Conservation (phyloP, 2,888 invertebrate species). For the Heteropelma amictum region DNA sequence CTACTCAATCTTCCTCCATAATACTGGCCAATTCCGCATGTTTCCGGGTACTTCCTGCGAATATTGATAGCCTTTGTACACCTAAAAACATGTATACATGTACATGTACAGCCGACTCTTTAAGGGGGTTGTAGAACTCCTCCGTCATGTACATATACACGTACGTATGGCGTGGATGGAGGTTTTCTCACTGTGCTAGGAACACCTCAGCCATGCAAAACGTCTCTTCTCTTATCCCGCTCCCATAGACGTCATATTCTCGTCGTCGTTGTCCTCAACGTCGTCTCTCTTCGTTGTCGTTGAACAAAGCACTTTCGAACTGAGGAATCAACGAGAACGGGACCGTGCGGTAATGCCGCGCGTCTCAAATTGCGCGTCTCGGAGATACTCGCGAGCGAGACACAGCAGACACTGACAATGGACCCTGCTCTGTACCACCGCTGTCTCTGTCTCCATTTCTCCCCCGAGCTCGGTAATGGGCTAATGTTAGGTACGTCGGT, state of each 20-base stretch:
- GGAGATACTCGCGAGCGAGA: constrained; percentile 39
- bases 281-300: constrained; percentile 39
- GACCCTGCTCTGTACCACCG: background rate
- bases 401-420: background rate
- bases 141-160: too few species aligned
- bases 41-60: constrained; percentile 34
- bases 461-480: constrained; percentile 52
- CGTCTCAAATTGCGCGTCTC: constrained; percentile 60
- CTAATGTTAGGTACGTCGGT: constrained; percentile 58
- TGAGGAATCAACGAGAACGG: constrained; percentile 40
- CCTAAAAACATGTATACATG: background rate
- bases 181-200: constrained; percentile 21
- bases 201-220: constrained; percentile 13
- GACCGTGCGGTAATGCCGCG: constrained; percentile 41
- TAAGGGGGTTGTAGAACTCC: too few species aligned
- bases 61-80: too few species aligned
- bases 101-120: background rate
- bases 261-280: too few species aligned
- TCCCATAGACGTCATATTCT: background rate
- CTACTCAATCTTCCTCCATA: constrained; percentile 32
- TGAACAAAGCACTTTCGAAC: constrained; percentile 51
- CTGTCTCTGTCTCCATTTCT: background rate
- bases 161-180: background rate
- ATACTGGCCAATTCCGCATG: constrained; percentile 40
- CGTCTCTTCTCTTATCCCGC: constrained; percentile 14